phyloP scores from a whole-genome alignment of 2,888 invertebrate genomes.

The Agrochola lota region DNA sequence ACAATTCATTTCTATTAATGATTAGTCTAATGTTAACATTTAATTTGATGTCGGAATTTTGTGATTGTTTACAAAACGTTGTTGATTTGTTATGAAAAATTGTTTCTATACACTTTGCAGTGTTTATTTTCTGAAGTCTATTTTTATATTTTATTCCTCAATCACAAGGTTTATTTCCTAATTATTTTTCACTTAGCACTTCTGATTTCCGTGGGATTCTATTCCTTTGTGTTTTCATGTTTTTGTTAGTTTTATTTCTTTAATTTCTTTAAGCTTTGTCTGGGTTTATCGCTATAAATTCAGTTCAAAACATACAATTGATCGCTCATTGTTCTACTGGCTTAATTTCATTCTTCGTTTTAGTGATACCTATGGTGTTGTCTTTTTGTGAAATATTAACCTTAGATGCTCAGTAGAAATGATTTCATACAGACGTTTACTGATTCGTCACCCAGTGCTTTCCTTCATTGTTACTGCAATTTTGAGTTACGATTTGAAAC shows the following conservation, averaged over 20 bases:
- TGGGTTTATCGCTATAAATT: constrained; percentile 7
- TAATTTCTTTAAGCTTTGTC: constrained; percentile 7
- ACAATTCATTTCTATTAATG: too few species aligned
- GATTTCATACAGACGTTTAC: not conserved
- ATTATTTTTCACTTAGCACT: constrained; percentile 17
- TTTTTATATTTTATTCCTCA: constrained; percentile 3
- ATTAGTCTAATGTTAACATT: not conserved
- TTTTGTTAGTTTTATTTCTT: constrained; percentile 39
- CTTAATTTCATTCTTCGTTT: constrained; percentile 29
- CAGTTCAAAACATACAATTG: constrained; percentile 25
- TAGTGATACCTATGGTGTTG: constrained; percentile 1
- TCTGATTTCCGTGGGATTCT: constrained; percentile 6
- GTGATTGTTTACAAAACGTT: not conserved
- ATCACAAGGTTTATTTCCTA: constrained; percentile 2
- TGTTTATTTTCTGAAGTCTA: constrained; percentile 2
- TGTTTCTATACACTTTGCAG: not conserved
- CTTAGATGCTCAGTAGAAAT: not conserved
- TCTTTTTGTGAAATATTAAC: not conserved
- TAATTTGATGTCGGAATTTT: too few species aligned
- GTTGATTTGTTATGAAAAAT: not conserved
- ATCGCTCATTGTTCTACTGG: constrained; percentile 25
- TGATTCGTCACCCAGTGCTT: not conserved
- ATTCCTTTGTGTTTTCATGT: constrained; percentile 24
- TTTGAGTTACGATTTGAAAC: not conserved
- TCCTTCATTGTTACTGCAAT: not conserved